Percentiles rank a stretch among this genome's conserved stretches.
Conservation (phyloP, 2,797 vertebrate species). For the Lagothrix lagotricha region DNA sequence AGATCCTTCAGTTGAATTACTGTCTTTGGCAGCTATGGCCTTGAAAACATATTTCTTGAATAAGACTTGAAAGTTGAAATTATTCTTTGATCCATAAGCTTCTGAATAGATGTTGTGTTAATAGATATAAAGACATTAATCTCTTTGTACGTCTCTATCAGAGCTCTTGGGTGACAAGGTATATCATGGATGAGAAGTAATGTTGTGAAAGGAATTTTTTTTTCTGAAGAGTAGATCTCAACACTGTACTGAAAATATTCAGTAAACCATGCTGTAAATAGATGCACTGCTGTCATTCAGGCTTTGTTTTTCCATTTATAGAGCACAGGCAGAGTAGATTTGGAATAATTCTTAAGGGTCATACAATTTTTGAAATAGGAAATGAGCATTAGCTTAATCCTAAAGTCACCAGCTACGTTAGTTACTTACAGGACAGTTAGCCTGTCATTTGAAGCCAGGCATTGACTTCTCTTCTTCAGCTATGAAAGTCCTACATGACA, state of each 20-base stretch:
- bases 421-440: no score
- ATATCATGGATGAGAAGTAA: no score
- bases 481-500: neutral
- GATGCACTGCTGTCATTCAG: neutral
- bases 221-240: neutral
- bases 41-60: neutral
- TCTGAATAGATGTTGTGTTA: no score
- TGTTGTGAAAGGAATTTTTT: neutral
- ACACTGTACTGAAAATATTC: neutral
- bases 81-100: neutral
- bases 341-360: neutral
- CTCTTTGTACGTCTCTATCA: neutral
- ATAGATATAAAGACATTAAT: neutral
- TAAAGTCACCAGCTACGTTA: neutral
- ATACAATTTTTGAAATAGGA: neutral
- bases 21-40: neutral
- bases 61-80: neutral
- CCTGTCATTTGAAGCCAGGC: neutral
- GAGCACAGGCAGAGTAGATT: neutral
- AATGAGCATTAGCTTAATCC: neutral
- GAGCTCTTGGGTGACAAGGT: neutral
- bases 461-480: neutral
- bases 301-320: neutral
- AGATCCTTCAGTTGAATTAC: neutral
- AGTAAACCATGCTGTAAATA: neutral